Percentiles rank a stretch among this genome's conserved stretches.
phyloP scores from a whole-genome alignment of 2,113 vertebrate species.

The Todiramphus chloris region DNA sequence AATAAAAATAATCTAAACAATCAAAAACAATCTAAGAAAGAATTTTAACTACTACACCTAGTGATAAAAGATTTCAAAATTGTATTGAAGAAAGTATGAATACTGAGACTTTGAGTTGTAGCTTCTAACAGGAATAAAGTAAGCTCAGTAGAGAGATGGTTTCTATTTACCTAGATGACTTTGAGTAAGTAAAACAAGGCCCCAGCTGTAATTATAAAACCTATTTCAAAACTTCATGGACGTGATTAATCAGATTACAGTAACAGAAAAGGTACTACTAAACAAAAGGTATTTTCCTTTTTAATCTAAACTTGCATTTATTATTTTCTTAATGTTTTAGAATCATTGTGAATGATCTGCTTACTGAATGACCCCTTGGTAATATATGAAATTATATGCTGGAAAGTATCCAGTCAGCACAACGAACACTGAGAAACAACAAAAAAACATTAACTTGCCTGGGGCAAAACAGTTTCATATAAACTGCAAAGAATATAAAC shows the following conservation, averaged over 20 bases:
- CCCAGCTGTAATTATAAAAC: not conserved
- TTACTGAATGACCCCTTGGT: not conserved
- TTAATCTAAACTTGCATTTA: not conserved
- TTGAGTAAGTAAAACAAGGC: not conserved
- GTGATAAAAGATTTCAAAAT: not conserved
- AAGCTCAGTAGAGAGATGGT: not conserved
- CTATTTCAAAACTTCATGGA: not conserved
- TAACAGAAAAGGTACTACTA: not conserved
- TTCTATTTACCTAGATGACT: not conserved
- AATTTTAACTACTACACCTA: not conserved
- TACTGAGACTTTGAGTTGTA: not conserved
- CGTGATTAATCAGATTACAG: not conserved
- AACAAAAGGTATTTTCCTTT: not conserved
- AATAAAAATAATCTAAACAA: not conserved
- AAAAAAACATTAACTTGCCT: not conserved
- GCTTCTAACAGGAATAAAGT: not conserved
- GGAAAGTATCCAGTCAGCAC: not conserved
- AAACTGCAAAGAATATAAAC: not conserved
- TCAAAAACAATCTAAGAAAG: not conserved
- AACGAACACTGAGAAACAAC: not conserved
- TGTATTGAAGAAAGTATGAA: not conserved
- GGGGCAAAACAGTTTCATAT: not conserved
- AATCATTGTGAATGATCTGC: not conserved
- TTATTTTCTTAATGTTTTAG: not conserved
- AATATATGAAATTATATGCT: not conserved